Conservation (phyloP, 2,113 vertebrate species). For the Bujurquina vittata region DNA sequence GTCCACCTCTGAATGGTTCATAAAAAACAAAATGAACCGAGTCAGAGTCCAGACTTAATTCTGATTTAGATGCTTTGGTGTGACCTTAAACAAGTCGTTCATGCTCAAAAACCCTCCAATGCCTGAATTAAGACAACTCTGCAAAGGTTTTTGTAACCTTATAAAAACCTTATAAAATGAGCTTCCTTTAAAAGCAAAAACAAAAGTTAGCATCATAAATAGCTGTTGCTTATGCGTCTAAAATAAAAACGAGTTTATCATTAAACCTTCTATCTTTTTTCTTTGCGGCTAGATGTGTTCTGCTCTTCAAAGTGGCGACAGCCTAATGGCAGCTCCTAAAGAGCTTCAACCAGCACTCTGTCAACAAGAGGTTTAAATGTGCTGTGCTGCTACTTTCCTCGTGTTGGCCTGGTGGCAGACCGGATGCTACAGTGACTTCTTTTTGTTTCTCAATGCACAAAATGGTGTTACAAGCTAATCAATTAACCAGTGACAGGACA, state of each 20-base stretch:
- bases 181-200: not conserved
- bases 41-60: not conserved
- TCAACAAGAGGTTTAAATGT: not conserved
- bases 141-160: no score
- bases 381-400: not conserved
- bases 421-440: not conserved
- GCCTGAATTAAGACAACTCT: no score
- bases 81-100: not conserved
- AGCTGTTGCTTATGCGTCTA: not conserved
- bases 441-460: not conserved
- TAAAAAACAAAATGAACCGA: not conserved
- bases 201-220: not conserved
- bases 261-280: not conserved
- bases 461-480: not conserved
- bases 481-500: not conserved
- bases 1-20: no score
- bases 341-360: not conserved
- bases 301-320: not conserved
- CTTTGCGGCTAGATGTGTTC: not conserved
- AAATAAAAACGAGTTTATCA: no score
- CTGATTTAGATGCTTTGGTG: not conserved
- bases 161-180: not conserved
- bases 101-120: not conserved
- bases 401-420: not conserved
- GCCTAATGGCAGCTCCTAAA: no score